phyloP scores from a whole-genome alignment of 2,797 vertebrate genomes.

The Neoniphon sammara region DNA sequence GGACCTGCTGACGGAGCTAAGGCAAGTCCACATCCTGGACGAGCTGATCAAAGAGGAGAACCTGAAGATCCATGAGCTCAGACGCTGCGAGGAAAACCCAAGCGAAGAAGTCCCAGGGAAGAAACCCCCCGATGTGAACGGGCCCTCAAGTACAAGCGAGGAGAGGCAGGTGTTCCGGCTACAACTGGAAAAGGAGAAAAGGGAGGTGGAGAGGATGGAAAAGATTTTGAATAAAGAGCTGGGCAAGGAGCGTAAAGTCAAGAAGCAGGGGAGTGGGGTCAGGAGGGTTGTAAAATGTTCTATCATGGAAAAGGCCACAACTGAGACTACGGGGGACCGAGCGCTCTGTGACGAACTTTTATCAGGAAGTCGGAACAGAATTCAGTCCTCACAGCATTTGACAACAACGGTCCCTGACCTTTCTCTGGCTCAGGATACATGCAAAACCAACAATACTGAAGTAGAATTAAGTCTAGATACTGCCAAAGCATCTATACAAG shows the following conservation, averaged over 20 bases:
- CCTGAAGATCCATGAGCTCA: constrained; percentile 68
- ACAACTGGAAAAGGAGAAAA: constrained; percentile 74
- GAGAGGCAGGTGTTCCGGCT: constrained; percentile 60
- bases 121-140: neutral
- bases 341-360: constrained; percentile 42
- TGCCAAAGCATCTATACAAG: constrained; percentile 1
- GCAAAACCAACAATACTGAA: neutral
- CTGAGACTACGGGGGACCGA: constrained; percentile 25
- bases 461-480: neutral
- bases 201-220: constrained; percentile 74
- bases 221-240: constrained; percentile 59
- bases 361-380: constrained; percentile 26
- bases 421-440: neutral
- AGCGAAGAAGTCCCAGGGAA: neutral
- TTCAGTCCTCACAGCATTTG: constrained; percentile 2
- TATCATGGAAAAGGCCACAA: constrained; percentile 47
- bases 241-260: constrained; percentile 27
- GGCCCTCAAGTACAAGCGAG: neutral
- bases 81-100: constrained; percentile 17
- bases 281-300: constrained; percentile 67
- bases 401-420: neutral
- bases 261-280: constrained; percentile 14
- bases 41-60: constrained; percentile 79
- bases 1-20: constrained; percentile 68
- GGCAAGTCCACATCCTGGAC: constrained; percentile 72